These are phyloP conservation scores for Phalloptychus januarius DNA, from an alignment of 2,797 vertebrate genomes.

Conservation along the genomic window DNA sequence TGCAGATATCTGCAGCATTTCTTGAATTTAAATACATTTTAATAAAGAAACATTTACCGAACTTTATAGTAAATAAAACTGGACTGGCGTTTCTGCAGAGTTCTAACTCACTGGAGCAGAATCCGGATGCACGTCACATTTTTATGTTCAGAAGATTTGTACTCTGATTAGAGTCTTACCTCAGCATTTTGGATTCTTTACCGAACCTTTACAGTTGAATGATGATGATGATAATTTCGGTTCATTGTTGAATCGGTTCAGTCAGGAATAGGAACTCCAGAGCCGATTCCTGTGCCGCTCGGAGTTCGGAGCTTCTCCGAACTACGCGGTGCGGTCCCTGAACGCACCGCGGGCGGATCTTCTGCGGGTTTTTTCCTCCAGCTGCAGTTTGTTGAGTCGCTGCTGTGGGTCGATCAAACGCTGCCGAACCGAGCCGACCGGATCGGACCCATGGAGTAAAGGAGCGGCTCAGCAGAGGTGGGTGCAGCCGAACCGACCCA, in stretches of 20 bases:
- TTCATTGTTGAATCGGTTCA: not conserved
- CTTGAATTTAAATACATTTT: not conserved
- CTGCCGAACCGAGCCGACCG: not conserved
- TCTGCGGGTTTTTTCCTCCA: not conserved
- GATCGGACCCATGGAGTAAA: constrained; percentile 33
- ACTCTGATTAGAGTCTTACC: no score
- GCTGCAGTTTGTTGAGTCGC: constrained; percentile 8
- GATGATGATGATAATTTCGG: not conserved
- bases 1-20: not conserved
- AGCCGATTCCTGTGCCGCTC: not conserved
- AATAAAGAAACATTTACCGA: not conserved
- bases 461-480: constrained; percentile 28
- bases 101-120: not conserved
- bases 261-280: not conserved
- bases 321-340: no score
- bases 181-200: not conserved
- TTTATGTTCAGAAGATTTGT: not conserved
- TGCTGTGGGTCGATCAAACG: not conserved
- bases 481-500: constrained; percentile 8
- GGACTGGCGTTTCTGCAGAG: not conserved
- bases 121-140: not conserved
- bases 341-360: constrained; percentile 54
- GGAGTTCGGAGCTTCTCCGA: not conserved
- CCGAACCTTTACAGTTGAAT: not conserved
- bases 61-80: not conserved